Base-by-base conservation (phyloP, 2,888 invertebrate genomes). In the Theodoxus fluviatilis region DNA sequence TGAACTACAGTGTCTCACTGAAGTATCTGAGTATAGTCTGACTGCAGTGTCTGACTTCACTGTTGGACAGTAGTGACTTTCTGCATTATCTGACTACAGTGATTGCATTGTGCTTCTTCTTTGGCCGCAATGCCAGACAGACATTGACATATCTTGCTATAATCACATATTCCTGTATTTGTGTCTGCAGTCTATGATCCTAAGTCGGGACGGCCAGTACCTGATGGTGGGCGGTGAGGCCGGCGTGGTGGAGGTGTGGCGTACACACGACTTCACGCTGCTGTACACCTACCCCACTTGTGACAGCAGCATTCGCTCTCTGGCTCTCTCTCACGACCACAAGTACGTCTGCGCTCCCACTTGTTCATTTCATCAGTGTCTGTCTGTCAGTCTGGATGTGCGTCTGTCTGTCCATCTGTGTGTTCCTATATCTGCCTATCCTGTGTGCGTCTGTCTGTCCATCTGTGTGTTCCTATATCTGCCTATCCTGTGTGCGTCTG, bases 131-230 rank as follows among this genome's bases (percentile, higher is more conserved):
- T n/a, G n/a, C n/a, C n/a, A n/a, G n/a, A n/a, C n/a, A n/a, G n/a
- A n/a, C n/a, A 64, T 38, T 6, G 33, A 40, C 28, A 64, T 64
- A 25, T 25, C 25, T 43, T 15, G 12, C 12, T 43, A n/a, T n/a
- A n/a, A n/a, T n/a, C n/a, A n/a, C n/a, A n/a, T n/a, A n/a, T n/a
- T n/a, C n/a, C n/a, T n/a, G n/a, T n/a, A n/a, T 63, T 74, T 88
- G 63, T 40, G 67, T 66, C 78, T 75, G 9, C 78, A 87, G 87
- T 95, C 91, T 61, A 81, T 88, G 82, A 91, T 94, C 83, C 89
- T 98, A 86, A 98, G 96, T 78, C 93, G 98, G 71, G 98, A 99
- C 90, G 99, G 99, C 77, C 98, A 99, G 90, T 99, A 98, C 89
- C 90, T 99, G 87, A 95, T 98, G 92, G 94, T 97, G 80, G 98